Base-by-base conservation (phyloP, 2,888 invertebrate genomes). In the Theretra japonica region DNA sequence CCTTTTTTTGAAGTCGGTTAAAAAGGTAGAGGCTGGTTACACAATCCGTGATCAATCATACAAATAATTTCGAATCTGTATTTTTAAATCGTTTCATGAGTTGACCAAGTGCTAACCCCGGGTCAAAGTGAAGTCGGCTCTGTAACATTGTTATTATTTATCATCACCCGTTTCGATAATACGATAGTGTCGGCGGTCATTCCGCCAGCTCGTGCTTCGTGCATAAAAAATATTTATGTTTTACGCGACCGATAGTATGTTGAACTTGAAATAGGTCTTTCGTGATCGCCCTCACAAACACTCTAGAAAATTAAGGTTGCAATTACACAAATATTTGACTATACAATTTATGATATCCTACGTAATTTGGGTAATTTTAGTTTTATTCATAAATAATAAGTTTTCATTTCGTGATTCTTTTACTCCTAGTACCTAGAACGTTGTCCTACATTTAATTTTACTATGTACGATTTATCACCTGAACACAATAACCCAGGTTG, bases 91-190 rank as follows among this genome's bases (percentile, higher is more conserved):
- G 53, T 53, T 19, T n/a, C 53, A 53, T 53, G 53, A 53, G n/a
- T 53, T n/a, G n/a, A n/a, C 60, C 33, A 62, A 17, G 70, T 23
- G n/a, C n/a, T n/a, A 73, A 57, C 28, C 73, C 74, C 69, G 68
- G 60, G 73, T 41, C 41, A 15, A 41, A 73, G 57, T 77, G 70
- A 79, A 80, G 77, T 82, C 79, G 74, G 72, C 75, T 60, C 75
- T 65, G 77, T 76, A 77, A 78, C 68, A 76, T 73, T 79, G 76
- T 78, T 78, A 77, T 74, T 76, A 73, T 73, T 75, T 75, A 70
- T 77, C 76, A 75, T 81, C 79, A 82, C 70, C n/a, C 41, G 62
- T 65, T 65, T 41, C 41, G 65, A 65, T 23, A 60, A n/a, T 60
- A 33, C 15, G 41, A 48, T 48, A 21, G 11, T 41, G 4, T 23